Base-by-base conservation (phyloP, 2,113 vertebrate genomes). In the Lasiurus borealis region DNA sequence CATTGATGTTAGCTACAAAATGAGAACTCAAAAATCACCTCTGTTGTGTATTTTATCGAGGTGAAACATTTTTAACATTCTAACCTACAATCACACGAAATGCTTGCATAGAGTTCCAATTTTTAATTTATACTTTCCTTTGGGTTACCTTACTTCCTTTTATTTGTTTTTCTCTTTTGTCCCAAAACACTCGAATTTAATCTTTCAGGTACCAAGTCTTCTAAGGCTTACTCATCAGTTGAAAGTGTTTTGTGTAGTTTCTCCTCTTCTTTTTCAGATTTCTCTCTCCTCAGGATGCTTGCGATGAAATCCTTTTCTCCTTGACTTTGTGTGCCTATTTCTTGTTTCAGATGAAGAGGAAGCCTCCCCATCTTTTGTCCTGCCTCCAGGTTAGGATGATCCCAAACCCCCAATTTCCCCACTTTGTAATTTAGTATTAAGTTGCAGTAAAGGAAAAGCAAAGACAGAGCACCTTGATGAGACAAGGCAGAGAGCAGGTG, bases 331-430 rank as follows among this genome's bases (percentile, higher is more conserved):
- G 75, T 97, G 97, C 97, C 96, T 98, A 98, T 99, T 97, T 98
- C 97, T 98, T 98, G 98, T 98, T 97, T 95, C 98, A 99, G 98
- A 98, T 97, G 98, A 99, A 98, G 98, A 99, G 94, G 98, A 99
- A 57, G 96, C 36, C 23, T 97, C 98, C 92, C 98, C 97, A 68
- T 97, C 98, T 97, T 98, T 97, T 88, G 95, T 97, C 93, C 77
- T 98, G 96, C 97, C 98, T 97, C 98, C 98, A 99, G 98, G 98
- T 99, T 98, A 98, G 98, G 97, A 98, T 29, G 54, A 82, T 93
- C 96, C 73, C 95, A 83, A 86, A 64, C 46, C 23, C 68, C 94
- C 76, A 40, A 66, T 25, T 78, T 27, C 69, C 76, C 93, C 48
- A 2, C 72, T 31, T n/a, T 71, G 57, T 59, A 31, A 57, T 31